These are phyloP conservation scores for Cancer borealis DNA, from an alignment of 2,888 invertebrate genomes.

Conservation along the genomic window DNA sequence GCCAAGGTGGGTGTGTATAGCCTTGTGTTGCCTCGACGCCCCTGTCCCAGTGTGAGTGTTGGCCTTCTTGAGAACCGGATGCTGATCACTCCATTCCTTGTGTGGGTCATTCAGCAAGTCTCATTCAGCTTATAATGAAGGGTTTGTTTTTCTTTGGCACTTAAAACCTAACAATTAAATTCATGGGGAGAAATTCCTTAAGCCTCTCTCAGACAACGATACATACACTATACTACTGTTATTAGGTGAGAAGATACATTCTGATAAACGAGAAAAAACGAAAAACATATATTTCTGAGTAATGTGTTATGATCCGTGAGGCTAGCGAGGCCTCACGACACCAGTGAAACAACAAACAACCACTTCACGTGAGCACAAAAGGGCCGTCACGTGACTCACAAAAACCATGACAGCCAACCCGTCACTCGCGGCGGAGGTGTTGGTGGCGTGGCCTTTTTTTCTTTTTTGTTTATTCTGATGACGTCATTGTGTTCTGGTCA, in stretches of 20 bases:
- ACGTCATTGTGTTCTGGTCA: constrained; percentile 45
- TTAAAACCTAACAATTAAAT: too few species aligned
- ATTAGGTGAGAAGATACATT: too few species aligned
- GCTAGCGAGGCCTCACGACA: background rate
- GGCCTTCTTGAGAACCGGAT: background rate
- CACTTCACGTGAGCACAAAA: background rate
- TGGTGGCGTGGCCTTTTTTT: constrained; percentile 30
- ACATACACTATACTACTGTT: too few species aligned
- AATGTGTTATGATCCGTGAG: background rate
- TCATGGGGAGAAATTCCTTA: background rate
- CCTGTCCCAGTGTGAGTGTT: too few species aligned
- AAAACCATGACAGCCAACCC: constrained; percentile 6
- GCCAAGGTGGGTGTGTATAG: too few species aligned
- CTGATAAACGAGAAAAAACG: too few species aligned
- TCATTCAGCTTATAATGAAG: too few species aligned
- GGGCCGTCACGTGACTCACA: constrained; percentile 29
- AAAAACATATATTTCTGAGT: background rate
- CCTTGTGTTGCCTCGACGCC: too few species aligned
- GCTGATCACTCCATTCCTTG: background rate
- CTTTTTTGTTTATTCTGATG: constrained; percentile 53
- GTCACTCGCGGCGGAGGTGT: background rate
- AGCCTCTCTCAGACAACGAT: too few species aligned
- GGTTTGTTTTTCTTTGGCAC: too few species aligned
- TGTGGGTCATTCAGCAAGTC: background rate
- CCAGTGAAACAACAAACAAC: constrained; percentile 20